Conservation (phyloP, 2,113 vertebrate species). For the Bothrops jararaca region DNA sequence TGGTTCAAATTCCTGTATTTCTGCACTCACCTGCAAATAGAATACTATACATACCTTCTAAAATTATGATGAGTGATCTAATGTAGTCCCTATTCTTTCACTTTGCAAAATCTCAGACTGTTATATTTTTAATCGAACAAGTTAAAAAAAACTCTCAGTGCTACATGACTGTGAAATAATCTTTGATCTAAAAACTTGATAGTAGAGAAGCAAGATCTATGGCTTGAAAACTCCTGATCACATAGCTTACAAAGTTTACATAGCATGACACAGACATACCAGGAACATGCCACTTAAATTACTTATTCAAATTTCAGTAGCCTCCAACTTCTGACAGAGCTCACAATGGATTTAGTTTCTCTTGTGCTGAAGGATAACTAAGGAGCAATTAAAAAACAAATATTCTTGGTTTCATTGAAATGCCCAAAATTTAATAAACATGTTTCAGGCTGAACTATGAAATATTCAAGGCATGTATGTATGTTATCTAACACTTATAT, state of each 20-base stretch:
- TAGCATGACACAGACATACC: not conserved
- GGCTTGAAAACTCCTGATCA: not conserved
- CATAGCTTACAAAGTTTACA: conserved; percentile 3
- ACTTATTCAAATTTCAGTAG: not conserved
- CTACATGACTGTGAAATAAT: not conserved
- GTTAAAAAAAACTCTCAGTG: not conserved
- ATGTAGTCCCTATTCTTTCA: not conserved
- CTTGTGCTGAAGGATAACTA: not conserved
- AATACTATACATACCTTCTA: not conserved
- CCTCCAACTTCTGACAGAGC: not conserved
- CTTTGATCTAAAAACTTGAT: not conserved
- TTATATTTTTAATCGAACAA: not conserved
- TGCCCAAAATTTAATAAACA: not conserved
- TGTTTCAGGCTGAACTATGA: not conserved
- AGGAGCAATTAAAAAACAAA: conserved; percentile 2
- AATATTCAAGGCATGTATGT: not conserved
- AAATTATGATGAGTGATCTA: not conserved
- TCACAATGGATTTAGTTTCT: not conserved
- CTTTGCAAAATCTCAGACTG: not conserved
- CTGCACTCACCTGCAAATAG: not conserved
- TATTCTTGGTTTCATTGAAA: not conserved
- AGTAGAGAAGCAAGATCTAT: not conserved
- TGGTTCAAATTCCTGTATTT: not conserved
- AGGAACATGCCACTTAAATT: not conserved
- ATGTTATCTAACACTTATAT: not conserved